Conservation (phyloP, 2,113 vertebrate species). For the Pelodiscus sinensis region DNA sequence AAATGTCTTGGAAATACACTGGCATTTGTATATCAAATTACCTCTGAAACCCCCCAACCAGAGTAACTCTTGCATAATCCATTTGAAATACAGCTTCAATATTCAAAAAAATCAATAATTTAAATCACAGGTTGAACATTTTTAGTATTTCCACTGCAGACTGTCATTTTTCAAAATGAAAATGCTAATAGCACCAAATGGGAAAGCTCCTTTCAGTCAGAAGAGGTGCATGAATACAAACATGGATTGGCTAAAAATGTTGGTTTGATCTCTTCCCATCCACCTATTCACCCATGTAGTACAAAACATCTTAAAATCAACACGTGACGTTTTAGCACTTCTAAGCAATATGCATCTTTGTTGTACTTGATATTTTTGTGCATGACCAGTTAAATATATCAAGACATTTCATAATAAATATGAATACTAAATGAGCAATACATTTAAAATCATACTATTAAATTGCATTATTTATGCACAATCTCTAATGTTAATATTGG, state of each 20-base stretch:
- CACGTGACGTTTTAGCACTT: conserved; percentile 65
- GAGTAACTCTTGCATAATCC: conserved; percentile 80
- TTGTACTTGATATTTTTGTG: conserved; percentile 52
- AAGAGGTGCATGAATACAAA: conserved; percentile 70
- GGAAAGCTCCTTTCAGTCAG: conserved; percentile 71
- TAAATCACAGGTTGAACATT: conserved; percentile 85
- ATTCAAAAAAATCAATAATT: conserved; percentile 87
- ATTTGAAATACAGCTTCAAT: conserved; percentile 87
- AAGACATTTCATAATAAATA: conserved; percentile 60
- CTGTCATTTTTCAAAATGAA: conserved; percentile 82
- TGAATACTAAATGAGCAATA: conserved; percentile 32
- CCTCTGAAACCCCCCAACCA: conserved; percentile 75
- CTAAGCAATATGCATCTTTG: conserved; percentile 49
- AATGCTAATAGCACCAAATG: conserved; percentile 80
- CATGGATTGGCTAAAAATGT: conserved; percentile 63
- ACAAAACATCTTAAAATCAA: conserved; percentile 78
- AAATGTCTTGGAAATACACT: conserved; percentile 76
- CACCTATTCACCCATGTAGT: conserved; percentile 65
- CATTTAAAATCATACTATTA: conserved; percentile 33
- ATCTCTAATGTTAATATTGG: conserved; percentile 10
- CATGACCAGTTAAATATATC: conserved; percentile 30
- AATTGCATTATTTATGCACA: conserved; percentile 40
- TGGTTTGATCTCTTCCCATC: conserved; percentile 54
- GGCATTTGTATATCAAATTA: conserved; percentile 82
- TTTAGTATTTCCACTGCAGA: conserved; percentile 81